Base-by-base conservation (phyloP, 37 sponge, comb jelly and placozoan genomes). In the Theonella swinhoei region DNA sequence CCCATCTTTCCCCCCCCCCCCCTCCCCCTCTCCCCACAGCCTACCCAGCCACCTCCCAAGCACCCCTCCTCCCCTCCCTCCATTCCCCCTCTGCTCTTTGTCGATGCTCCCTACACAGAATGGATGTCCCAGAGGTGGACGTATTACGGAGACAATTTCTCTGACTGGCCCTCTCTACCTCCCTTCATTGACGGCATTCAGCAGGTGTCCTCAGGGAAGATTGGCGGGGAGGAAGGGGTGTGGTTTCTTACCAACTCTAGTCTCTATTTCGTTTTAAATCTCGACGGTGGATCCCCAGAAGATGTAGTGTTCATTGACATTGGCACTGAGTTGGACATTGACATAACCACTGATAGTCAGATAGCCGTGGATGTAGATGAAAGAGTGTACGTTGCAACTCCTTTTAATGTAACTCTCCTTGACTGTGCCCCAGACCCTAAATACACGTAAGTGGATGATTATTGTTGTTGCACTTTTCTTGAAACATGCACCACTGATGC, bases 41-140 rank as follows among this genome's bases (percentile, higher is more conserved):
- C n/a, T 7, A 5, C 29, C 11, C 66, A 4, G 5, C 66, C 66
- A 23, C 25, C 29, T 4, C 30, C 25, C 11, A 65, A 26, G 7
- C 25, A 65, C 66, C 66, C 30, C 7, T 20, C 7, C 66, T n/a
- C 25, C n/a, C 30, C 25, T 20, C 30, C 25, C 30, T 29, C 30
- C 19, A 31, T 7, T 42, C n/a, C n/a, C 38, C 47, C 67, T 3
- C 42, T 79, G 34, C 47, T 77, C 2, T 92, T 92, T 47, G 36
- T 47, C 29, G 94, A 93, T 72, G 25, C 42, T 11, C 90, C 90
- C 1, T 93, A 93, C 64, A 93, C 94, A 2, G 94, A 93, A 66
- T 93, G 94, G 94, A 35, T 93, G 8, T 78, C 94, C 0, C 77
- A 85, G 47, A 63, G 94, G 8, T 89, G 90, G 90, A 83, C 94